Evolutionary conservation across 64 coral and sea anemone genomes (phyloP), one percentile per base, ranked within the genome.

Genomic region (Trachythela sp.): DNA sequence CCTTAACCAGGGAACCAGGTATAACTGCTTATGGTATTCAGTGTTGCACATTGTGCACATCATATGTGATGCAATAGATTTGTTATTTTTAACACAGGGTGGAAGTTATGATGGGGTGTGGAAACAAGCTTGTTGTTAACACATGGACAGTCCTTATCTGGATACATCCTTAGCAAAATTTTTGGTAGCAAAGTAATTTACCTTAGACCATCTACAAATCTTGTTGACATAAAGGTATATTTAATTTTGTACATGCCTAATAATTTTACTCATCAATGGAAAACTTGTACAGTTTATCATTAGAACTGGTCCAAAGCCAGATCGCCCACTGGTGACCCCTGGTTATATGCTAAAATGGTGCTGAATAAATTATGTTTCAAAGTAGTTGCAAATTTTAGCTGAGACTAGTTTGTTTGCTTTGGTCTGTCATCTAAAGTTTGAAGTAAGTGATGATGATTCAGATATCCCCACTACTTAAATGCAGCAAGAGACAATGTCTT

Each of bases 21-120:
- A n/a, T n/a, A n/a, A n/a, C 56, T 64, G 56, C 56, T n/a, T n/a
- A n/a, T 64, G 8, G 20, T 64, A 64, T 20, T 64, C 56, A 64
- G 56, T 80, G 4, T 8, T 0, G 75, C 42, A 45, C 42, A 35
- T 80, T 5, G 30, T 34, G 37, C 75, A 29, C 0, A 17, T 34
- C 37, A n/a, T n/a, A 80, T 30, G 37, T 80, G 15, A 37, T 14
- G 13, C 15, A 80, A 35, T 80, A 37, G 68, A 22, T 35, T 72
- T 36, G 75, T 38, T 36, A 36, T 80, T 80, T 80, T 35, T 36
- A 36, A 17, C 35, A 39, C 30, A 80, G 75, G 37, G 33, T 80
- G 33, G 75, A 80, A 37, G 30, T 80, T 37, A 80, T 80, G 27
- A 80, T 80, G 75, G 75, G 33, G 37, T 80, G 75, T 80, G 75